These are phyloP conservation scores for Atopsyche davidsoni DNA, from an alignment of 1,140 invertebrate genomes.

Conservation along the genomic window DNA sequence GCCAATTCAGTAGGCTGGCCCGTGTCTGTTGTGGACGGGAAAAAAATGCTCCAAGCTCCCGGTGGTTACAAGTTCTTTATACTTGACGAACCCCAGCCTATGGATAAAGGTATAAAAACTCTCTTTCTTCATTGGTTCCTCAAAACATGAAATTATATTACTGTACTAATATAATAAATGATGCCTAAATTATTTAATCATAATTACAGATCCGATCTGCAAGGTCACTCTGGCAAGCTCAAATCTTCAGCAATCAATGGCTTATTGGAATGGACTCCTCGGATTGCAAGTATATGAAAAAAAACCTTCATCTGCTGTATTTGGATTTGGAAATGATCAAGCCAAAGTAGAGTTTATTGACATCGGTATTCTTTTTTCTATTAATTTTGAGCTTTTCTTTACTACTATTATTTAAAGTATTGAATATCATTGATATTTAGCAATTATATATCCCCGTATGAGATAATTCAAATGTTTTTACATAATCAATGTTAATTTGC, in stretches of 20 bases:
- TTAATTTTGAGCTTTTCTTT: constrained; percentile 16
- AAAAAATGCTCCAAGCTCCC: constrained; percentile 67
- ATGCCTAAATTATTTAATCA: constrained; percentile 19
- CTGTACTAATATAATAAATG: too few species aligned
- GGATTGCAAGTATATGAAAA: constrained; percentile 65
- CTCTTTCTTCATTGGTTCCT: constrained; percentile 3
- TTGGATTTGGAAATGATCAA: constrained; percentile 70
- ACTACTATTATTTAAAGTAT: background rate
- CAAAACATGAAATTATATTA: too few species aligned
- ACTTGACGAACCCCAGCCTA: constrained; percentile 61
- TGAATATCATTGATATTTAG: background rate
- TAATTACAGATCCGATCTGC: constrained; percentile 68
- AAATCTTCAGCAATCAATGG: constrained; percentile 66
- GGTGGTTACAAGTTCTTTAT: constrained; percentile 88
- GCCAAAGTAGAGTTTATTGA: constrained; percentile 69
- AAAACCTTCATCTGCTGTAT: constrained; percentile 50
- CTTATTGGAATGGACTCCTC: constrained; percentile 78
- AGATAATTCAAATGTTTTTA: background rate
- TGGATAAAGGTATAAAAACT: constrained; percentile 52
- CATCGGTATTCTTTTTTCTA: constrained; percentile 50
- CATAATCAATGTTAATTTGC: constrained; percentile 27
- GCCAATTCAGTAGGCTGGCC: constrained; percentile 64
- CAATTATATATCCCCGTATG: too few species aligned
- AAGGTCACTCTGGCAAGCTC: constrained; percentile 77
- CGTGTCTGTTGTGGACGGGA: constrained; percentile 53